These are phyloP conservation scores for Ecdyonurus torrentis DNA, from an alignment of 2,888 invertebrate genomes.

Conservation along the genomic window DNA sequence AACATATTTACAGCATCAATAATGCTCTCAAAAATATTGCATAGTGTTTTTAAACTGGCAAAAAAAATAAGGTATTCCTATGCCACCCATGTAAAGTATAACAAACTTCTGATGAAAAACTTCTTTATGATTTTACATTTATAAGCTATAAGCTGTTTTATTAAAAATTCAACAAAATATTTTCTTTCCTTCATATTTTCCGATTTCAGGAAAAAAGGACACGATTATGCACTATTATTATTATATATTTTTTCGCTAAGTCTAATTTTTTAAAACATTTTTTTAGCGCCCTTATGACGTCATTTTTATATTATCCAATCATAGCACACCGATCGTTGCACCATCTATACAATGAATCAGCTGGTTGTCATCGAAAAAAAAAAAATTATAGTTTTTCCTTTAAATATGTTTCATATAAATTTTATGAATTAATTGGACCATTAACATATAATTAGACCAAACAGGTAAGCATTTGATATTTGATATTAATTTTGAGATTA, in stretches of 20 bases:
- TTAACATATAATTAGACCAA: neutral
- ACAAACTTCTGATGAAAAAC: no score
- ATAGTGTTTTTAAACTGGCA: no score
- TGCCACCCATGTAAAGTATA: no score
- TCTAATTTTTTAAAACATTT: neutral
- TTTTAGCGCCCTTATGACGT: neutral
- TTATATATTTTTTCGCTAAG: no score
- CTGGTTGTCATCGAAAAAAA: neutral
- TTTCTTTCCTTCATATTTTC: neutral
- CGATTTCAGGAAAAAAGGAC: neutral
- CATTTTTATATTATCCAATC: neutral
- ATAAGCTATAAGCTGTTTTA: no score
- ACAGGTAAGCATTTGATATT: neutral
- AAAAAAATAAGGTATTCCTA: no score
- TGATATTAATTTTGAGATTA: neutral
- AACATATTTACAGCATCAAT: no score
- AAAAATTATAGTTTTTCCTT: neutral
- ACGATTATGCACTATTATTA: no score
- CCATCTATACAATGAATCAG: neutral
- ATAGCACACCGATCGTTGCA: neutral
- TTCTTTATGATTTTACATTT: no score
- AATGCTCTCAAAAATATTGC: no score
- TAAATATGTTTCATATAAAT: neutral
- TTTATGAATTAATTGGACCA: neutral
- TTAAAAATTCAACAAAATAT: no score